Percentiles rank a stretch among this genome's conserved stretches.
Evolutionary conservation across 2,888 invertebrate genomes (phyloP).

Genomic region (Drosophila tripunctata): DNA sequence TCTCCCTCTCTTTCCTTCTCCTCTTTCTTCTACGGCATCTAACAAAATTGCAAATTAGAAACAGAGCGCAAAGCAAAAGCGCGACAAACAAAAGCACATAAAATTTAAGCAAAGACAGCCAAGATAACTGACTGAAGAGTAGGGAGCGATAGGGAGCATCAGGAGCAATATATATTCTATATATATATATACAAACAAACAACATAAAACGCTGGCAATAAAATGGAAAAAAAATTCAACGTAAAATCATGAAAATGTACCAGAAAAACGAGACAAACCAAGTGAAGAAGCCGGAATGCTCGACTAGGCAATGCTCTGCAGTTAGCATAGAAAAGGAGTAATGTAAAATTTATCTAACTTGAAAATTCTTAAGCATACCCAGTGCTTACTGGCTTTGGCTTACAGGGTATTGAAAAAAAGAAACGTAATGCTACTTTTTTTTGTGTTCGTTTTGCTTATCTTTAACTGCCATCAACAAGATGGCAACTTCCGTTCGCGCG

Average conservation of each 20-base stretch:
- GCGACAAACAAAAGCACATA: slow-evolving; percentile 54
- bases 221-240: slow-evolving; percentile 61
- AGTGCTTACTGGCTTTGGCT: background rate
- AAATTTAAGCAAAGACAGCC: slow-evolving; percentile 58
- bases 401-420: slow-evolving; percentile 43
- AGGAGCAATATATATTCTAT: background rate
- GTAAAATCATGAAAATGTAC: slow-evolving; percentile 68
- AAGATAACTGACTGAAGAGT: slow-evolving; percentile 59
- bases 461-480: slow-evolving; percentile 84
- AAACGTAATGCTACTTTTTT: slow-evolving; percentile 40
- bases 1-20: background rate
- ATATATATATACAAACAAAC: slow-evolving; percentile 48
- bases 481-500: slow-evolving; percentile 84
- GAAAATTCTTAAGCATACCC: too few relatives aligned
- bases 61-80: slow-evolving; percentile 50
- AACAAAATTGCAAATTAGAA: slow-evolving; percentile 83
- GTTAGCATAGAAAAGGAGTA: background rate
- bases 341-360: too few relatives aligned
- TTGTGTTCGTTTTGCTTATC: slow-evolving; percentile 75
- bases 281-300: background rate
- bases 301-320: background rate
- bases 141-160: background rate
- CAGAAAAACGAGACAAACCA: slow-evolving; percentile 31
- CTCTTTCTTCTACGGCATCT: slow-evolving; percentile 36
- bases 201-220: slow-evolving; percentile 71